phyloP scores from a whole-genome alignment of 2,888 invertebrate species.

The Acanthopleura granulata region DNA sequence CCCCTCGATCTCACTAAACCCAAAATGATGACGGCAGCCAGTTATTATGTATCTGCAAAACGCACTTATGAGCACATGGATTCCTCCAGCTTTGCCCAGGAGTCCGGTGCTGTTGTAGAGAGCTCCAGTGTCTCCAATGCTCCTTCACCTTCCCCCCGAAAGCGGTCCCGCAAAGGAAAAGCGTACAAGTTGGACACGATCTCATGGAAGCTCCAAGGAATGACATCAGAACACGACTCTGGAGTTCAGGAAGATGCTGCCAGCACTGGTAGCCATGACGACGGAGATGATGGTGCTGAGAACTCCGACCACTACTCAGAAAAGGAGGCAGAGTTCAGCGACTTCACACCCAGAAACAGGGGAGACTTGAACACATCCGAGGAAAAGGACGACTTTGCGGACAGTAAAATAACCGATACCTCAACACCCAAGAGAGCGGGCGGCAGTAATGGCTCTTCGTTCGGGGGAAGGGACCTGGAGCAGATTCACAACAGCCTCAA shows the following conservation, averaged over 20 bases:
- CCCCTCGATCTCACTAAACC: constrained; percentile 64
- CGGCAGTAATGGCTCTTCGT: not conserved
- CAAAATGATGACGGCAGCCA: constrained; percentile 12
- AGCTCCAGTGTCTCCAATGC: constrained; percentile 57
- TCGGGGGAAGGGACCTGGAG: not conserved
- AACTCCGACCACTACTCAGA: constrained; percentile 1
- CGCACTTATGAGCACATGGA: not conserved
- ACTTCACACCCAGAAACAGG: not conserved
- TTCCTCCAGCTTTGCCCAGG: constrained; percentile 25
- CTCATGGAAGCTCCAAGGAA: constrained; percentile 63
- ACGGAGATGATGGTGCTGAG: not conserved
- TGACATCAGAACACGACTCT: not conserved
- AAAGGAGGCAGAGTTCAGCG: not conserved
- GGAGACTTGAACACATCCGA: constrained; percentile 8
- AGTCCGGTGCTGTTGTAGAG: constrained; percentile 36
- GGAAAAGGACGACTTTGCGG: not conserved
- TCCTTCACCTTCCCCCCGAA: constrained; percentile 69
- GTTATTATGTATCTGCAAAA: not conserved
- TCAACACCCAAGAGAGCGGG: not conserved
- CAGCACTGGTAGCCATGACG: constrained; percentile 1
- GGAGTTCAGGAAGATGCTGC: not conserved
- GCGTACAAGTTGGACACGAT: constrained; percentile 82
- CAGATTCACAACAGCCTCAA: constrained; percentile 24
- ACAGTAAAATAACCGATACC: not conserved
- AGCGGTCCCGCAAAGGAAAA: constrained; percentile 86